Percentiles rank a stretch among this genome's conserved stretches.
These are phyloP conservation scores for Heteropelma amictum DNA, from an alignment of 2,888 invertebrate species.

Conservation along the genomic window DNA sequence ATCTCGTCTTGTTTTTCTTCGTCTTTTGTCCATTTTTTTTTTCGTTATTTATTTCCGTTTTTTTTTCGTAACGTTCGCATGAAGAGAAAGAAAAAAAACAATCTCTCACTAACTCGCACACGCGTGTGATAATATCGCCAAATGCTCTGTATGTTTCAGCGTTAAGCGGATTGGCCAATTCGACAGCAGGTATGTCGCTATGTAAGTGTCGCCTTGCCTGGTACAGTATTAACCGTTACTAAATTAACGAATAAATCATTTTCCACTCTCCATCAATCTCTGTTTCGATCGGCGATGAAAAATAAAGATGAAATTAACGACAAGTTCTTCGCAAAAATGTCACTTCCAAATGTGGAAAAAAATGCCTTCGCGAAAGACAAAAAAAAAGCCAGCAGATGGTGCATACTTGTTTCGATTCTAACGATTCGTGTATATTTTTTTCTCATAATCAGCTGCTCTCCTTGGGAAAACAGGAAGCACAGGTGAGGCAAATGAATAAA, in stretches of 20 bases:
- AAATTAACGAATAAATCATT: constrained; percentile 68
- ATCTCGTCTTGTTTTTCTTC: not conserved
- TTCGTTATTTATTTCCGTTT: not conserved
- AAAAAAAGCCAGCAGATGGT: constrained; percentile 34
- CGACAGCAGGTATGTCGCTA: constrained; percentile 79
- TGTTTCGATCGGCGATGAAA: not conserved
- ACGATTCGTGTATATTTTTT: constrained; percentile 48
- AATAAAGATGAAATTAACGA: not conserved
- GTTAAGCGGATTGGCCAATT: constrained; percentile 79
- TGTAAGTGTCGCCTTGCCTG: constrained; percentile 78
- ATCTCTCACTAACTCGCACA: constrained; percentile 58
- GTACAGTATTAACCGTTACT: constrained; percentile 77
- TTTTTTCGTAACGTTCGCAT: constrained; percentile 4
- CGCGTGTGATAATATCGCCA: constrained; percentile 67
- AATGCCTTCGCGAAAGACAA: too few species aligned
- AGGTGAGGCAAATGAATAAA: constrained; percentile 72
- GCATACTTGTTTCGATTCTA: constrained; percentile 42
- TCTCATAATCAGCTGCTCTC: constrained; percentile 73
- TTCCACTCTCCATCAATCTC: not conserved
- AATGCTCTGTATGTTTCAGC: constrained; percentile 77
- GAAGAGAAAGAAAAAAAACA: constrained; percentile 5
- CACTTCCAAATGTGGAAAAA: too few species aligned
- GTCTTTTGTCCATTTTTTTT: not conserved
- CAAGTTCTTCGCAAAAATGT: not conserved
- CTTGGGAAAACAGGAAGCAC: constrained; percentile 77